phyloP scores from a whole-genome alignment of 2,888 invertebrate genomes.

The Drosophila buzzatii region DNA sequence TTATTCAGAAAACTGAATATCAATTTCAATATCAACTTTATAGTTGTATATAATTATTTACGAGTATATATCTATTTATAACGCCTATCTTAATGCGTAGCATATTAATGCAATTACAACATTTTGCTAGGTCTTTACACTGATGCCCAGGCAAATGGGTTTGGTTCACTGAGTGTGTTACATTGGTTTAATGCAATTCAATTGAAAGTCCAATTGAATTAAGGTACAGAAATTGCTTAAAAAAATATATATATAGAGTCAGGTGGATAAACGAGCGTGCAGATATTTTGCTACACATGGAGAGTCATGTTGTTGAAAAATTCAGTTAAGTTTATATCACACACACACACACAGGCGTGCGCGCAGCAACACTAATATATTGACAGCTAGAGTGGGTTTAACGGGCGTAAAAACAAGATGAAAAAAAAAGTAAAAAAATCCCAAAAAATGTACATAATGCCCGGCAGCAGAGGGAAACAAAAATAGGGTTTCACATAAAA shows the following conservation, averaged over 20 bases:
- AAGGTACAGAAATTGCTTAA: background rate
- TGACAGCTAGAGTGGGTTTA: constrained; percentile 48
- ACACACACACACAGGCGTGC: background rate
- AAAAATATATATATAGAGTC: background rate
- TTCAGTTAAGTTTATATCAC: constrained; percentile 25
- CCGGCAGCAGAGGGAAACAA: constrained; percentile 27
- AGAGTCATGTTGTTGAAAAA: constrained; percentile 19
- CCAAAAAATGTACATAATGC: background rate
- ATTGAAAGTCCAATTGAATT: constrained; percentile 17
- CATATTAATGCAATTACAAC: background rate
- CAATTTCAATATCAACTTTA: no score
- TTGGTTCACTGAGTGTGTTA: background rate
- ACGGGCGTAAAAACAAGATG: constrained; percentile 40
- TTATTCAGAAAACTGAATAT: background rate
- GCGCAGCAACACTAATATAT: background rate
- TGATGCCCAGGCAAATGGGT: background rate
- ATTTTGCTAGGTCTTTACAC: background rate
- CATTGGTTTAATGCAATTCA: constrained; percentile 1
- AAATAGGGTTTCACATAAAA: constrained; percentile 32
- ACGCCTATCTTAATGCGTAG: background rate
- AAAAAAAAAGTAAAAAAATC: background rate
- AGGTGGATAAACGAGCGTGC: background rate
- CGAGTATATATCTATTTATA: no score
- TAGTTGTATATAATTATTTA: no score
- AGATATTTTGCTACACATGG: constrained; percentile 22